Evolutionary conservation across 1,140 invertebrate genomes (phyloP).

Genomic region (Cherax quadricarinatus): DNA sequence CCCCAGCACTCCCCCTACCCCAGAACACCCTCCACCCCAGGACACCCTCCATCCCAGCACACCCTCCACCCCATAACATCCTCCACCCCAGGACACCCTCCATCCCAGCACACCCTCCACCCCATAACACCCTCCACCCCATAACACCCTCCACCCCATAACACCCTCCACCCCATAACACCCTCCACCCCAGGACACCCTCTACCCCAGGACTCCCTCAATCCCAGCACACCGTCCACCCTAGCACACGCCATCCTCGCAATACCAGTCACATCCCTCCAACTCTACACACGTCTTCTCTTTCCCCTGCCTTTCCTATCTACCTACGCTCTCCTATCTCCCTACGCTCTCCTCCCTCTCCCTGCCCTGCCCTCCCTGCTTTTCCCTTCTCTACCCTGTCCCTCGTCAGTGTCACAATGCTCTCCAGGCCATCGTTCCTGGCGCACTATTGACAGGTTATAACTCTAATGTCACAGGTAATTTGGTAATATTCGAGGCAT

Average conservation of each 20-base stretch:
- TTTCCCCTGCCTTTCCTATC: too few species aligned
- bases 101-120: too few species aligned
- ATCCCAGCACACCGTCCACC: neutral
- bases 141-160: too few species aligned
- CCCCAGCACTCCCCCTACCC: too few species aligned
- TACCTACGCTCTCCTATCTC: neutral
- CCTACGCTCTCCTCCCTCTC: neutral
- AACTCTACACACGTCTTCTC: neutral
- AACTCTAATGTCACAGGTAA: neutral
- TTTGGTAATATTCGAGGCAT: constrained; percentile 2
- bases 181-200: neutral
- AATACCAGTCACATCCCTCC: neutral
- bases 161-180: neutral
- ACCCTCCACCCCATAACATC: too few species aligned
- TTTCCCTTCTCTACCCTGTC: neutral
- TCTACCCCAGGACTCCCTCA: neutral
- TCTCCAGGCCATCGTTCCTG: neutral
- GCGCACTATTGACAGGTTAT: neutral
- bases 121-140: too few species aligned
- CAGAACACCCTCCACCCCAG: too few species aligned
- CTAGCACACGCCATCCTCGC: neutral
- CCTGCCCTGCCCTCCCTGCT: neutral
- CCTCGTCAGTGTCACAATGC: neutral
- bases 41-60: too few species aligned
- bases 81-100: too few species aligned